Evolutionary conservation across 2,888 invertebrate species (phyloP).

Genomic region (Junonia oenone): DNA sequence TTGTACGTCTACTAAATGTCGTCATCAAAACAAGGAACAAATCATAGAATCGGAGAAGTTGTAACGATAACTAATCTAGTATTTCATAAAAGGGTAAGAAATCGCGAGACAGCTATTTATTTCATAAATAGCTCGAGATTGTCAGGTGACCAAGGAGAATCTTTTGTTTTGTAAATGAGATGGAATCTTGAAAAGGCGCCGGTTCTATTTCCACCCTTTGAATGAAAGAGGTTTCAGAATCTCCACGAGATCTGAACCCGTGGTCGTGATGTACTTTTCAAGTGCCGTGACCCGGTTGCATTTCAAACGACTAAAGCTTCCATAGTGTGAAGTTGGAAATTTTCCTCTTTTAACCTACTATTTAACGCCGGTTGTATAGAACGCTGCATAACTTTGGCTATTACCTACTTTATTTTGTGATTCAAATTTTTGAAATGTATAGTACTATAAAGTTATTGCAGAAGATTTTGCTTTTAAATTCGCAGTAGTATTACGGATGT

Average conservation of each 20-base stretch:
- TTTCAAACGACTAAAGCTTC: conserved; percentile 20
- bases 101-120: too few species aligned
- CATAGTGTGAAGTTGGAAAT: conserved; percentile 10
- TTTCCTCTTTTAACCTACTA: conserved; percentile 3
- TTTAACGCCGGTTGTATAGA: background rate
- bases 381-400: background rate
- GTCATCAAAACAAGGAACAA: too few species aligned
- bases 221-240: conserved; percentile 23
- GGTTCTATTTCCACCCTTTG: conserved; percentile 23
- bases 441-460: too few species aligned
- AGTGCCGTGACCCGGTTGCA: conserved; percentile 28
- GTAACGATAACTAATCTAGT: background rate
- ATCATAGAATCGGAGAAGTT: too few species aligned
- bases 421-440: background rate
- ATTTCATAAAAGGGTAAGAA: background rate
- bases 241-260: conserved; percentile 24
- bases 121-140: too few species aligned
- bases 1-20: too few species aligned
- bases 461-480: too few species aligned
- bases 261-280: conserved; percentile 26
- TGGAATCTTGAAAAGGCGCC: conserved; percentile 26
- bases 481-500: too few species aligned
- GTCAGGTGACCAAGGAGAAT: background rate
- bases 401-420: background rate
- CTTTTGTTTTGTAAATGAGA: conserved; percentile 29